phyloP scores from a whole-genome alignment of 2,888 invertebrate genomes.

The Pemphredon lugubris region DNA sequence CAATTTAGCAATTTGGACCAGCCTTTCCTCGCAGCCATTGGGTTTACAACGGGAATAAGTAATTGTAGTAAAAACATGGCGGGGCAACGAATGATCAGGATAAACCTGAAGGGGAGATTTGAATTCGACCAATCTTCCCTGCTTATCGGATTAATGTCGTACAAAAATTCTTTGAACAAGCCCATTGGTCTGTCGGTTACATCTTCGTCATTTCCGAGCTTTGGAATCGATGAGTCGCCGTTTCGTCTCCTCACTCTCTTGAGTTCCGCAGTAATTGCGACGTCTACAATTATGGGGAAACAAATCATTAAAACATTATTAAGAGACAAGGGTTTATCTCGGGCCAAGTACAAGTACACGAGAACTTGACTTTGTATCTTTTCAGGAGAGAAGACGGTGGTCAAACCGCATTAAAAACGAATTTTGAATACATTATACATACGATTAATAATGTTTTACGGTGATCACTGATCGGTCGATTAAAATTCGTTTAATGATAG shows the following conservation, averaged over 20 bases:
- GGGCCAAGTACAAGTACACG: too few relatives aligned
- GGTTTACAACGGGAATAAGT: slow-evolving; percentile 83
- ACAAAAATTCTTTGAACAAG: slow-evolving; percentile 74
- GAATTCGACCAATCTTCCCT: slow-evolving; percentile 79
- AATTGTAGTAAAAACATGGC: slow-evolving; percentile 82
- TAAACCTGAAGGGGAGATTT: slow-evolving; percentile 71
- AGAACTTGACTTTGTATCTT: too few relatives aligned
- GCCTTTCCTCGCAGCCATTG: slow-evolving; percentile 81
- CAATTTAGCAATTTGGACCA: slow-evolving; percentile 84
- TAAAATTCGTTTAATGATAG: too few relatives aligned
- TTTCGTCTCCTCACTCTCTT: slow-evolving; percentile 24
- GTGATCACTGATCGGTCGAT: too few relatives aligned
- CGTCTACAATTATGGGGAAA: slow-evolving; percentile 72
- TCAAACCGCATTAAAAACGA: too few relatives aligned
- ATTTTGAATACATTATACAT: too few relatives aligned
- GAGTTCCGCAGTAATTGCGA: slow-evolving; percentile 74
- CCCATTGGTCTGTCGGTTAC: slow-evolving; percentile 65
- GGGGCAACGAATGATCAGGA: slow-evolving; percentile 82
- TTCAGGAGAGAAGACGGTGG: too few relatives aligned
- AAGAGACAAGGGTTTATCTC: too few relatives aligned
- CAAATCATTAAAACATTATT: too few relatives aligned
- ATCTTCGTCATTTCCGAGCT: slow-evolving; percentile 6
- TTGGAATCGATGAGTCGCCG: not conserved
- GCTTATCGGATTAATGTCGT: slow-evolving; percentile 76
- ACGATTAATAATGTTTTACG: too few relatives aligned